Percentiles rank a stretch among this genome's conserved stretches.
Conservation (phyloP, 2,113 vertebrate genomes). For the Isichthys henryi region DNA sequence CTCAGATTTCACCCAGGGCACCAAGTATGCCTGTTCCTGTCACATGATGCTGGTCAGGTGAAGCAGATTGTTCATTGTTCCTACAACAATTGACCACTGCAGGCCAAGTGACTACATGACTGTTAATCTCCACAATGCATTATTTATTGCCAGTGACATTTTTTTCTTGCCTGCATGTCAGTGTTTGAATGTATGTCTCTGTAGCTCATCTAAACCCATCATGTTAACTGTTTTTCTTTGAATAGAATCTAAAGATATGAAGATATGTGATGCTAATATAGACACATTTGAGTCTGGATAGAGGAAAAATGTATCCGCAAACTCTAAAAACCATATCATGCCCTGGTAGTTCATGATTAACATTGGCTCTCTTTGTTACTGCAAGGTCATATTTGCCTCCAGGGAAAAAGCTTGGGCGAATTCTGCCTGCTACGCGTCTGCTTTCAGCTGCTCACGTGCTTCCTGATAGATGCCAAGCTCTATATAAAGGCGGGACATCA, state of each 20-base stretch:
- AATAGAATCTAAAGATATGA: neutral
- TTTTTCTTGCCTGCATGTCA: neutral
- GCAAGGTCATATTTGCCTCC: neutral
- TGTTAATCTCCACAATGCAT: neutral
- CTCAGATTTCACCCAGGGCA: neutral
- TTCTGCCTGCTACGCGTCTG: neutral
- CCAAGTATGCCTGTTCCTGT: neutral
- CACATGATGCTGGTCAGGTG: neutral
- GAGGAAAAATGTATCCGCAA: neutral
- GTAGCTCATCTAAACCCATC: neutral
- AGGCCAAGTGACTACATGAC: neutral
- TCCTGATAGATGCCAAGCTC: neutral
- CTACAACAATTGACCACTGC: neutral
- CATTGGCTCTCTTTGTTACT: neutral
- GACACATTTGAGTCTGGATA: neutral
- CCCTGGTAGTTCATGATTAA: neutral
- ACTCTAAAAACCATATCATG: neutral
- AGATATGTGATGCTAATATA: neutral
- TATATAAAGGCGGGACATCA: slow-evolving; percentile 15
- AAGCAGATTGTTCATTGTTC: neutral
- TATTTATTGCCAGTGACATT: neutral
- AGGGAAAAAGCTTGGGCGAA: neutral
- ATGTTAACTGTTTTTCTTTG: neutral
- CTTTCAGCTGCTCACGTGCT: neutral
- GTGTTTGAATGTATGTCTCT: neutral